Conservation (phyloP, 2,888 invertebrate species). For the Podabrus alpinus region DNA sequence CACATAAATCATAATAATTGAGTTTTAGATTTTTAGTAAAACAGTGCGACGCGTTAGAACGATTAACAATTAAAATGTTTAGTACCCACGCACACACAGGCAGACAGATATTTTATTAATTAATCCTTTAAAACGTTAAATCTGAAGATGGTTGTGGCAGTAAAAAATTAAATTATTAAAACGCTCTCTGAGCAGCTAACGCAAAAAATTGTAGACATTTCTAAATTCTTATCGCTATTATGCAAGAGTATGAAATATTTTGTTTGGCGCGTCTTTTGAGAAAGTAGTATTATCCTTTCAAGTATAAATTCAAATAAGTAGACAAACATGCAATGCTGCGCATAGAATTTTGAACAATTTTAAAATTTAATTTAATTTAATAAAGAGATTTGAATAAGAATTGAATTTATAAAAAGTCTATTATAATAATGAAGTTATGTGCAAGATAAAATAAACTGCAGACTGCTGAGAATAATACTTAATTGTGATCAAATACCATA, state of each 20-base stretch:
- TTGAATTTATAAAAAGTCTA: no score
- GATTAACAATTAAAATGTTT: no score
- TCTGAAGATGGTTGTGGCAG: neutral
- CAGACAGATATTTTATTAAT: neutral
- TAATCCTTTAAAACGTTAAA: neutral
- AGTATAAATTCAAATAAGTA: no score
- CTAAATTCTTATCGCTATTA: neutral
- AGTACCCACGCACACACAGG: no score
- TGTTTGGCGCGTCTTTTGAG: neutral
- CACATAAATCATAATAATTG: neutral
- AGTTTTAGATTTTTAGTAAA: neutral
- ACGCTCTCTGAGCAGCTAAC: neutral
- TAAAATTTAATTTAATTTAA: no score
- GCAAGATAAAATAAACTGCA: no score
- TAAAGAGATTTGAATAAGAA: no score
- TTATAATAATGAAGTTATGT: no score
- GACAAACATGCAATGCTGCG: no score
- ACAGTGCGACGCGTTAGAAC: neutral
- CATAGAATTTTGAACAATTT: no score
- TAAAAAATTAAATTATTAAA: neutral
- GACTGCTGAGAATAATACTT: no score
- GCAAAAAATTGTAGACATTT: neutral
- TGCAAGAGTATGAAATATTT: neutral
- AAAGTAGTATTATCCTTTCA: neutral
- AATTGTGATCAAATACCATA: no score